Evolutionary conservation across 2,113 vertebrate genomes (phyloP), one percentile per base, ranked within the genome.

Genomic region (Coryphaenoides rupestris): DNA sequence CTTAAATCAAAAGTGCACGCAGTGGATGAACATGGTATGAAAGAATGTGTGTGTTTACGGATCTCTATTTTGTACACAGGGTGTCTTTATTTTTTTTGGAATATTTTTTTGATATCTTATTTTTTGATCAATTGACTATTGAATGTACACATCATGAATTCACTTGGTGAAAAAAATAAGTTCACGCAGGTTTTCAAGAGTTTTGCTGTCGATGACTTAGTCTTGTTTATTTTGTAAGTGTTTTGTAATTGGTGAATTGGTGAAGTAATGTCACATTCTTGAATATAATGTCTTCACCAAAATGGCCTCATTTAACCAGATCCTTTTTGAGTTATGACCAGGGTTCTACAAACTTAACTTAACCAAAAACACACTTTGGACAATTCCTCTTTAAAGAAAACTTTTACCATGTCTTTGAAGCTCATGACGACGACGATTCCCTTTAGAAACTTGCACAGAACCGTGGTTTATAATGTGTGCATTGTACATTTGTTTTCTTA

Each of bases 401-500:
- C 3, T n/a, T 55, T 22, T 24, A 16, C 2, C 46, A 57, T 61
- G 16, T 14, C 16, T 57, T 33, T 50, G 46, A 2, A 54, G 16
- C 54, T 40, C 54, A 19, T 40, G 6, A 40, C 13, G 9, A 40
- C 9, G 33, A 47, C 45, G 3, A 65, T 28, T 73, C 19, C 50
- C 21, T 65, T 56, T 3, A 50, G 70, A 60, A 76, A 58, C 75
- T 72, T 50, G 15, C 47, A 50, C 10, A 40, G 4, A 40, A 40
- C 33, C 33, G 2, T 40, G 9, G 10, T 14, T 14, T 47, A 22
- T 21, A 23, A 23, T 63, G 70, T 76, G 50, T 69, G 47, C n/a
- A 66, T 55, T 54, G 33, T 72, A 62, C 75, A 79, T 81, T 82
- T 87, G 80, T 76, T 80, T 70, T 58, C 61, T n/a, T 65, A 40